Percentiles rank a stretch among this genome's conserved stretches.
Evolutionary conservation across 2,888 invertebrate species (phyloP).

Genomic region (Diarsia brunnea): DNA sequence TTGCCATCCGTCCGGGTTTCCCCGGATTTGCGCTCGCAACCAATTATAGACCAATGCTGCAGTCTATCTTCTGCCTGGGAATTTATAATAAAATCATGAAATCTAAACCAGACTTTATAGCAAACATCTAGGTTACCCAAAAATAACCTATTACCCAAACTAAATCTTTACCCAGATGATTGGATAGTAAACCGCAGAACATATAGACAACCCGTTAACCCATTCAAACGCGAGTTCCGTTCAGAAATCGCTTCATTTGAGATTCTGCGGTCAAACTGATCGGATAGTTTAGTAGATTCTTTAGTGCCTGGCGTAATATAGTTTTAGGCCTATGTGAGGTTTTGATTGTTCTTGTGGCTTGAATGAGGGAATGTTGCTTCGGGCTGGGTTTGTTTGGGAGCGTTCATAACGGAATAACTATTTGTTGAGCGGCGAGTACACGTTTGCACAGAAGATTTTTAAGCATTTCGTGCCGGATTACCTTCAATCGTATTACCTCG

Average conservation of each 20-base stretch:
- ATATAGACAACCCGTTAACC: slow-evolving; percentile 5
- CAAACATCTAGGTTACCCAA: slow-evolving; percentile 4
- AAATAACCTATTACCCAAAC: not conserved
- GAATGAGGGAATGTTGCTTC: not conserved
- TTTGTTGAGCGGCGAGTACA: too few relatives aligned
- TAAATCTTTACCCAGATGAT: slow-evolving; percentile 2
- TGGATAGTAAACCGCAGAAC: slow-evolving; percentile 21
- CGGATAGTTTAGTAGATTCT: slow-evolving; percentile 11
- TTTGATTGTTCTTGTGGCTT: slow-evolving; percentile 27
- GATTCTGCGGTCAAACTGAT: slow-evolving; percentile 32
- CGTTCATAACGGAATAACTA: not conserved
- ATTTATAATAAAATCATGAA: not conserved
- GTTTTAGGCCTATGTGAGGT: not conserved
- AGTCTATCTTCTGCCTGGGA: too few relatives aligned
- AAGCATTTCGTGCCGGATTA: too few relatives aligned
- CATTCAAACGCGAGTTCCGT: slow-evolving; percentile 14
- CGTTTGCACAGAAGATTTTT: too few relatives aligned
- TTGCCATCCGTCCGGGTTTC: too few relatives aligned
- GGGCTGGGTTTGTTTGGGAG: not conserved
- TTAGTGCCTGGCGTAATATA: not conserved
- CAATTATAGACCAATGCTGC: too few relatives aligned
- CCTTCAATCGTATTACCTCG: too few relatives aligned
- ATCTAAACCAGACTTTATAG: not conserved
- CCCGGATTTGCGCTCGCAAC: too few relatives aligned
- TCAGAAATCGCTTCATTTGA: slow-evolving; percentile 30